phyloP scores from a whole-genome alignment of 1,140 invertebrate genomes.

The Brachionus paranguensis region DNA sequence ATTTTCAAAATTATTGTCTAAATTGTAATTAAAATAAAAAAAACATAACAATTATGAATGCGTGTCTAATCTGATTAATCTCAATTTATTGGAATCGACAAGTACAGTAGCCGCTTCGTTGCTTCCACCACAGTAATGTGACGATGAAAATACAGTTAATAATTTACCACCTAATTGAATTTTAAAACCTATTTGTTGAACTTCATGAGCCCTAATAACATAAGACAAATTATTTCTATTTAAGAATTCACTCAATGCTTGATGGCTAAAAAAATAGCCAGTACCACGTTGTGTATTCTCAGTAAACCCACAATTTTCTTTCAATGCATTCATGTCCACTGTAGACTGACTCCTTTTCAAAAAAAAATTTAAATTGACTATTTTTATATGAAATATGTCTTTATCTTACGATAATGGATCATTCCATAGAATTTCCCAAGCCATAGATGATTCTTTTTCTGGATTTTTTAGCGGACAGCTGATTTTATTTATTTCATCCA shows the following conservation, averaged over 20 bases:
- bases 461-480: slow-evolving; percentile 40
- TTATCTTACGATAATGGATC: slow-evolving; percentile 63
- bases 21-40: neutral
- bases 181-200: slow-evolving; percentile 66
- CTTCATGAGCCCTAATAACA: slow-evolving; percentile 68
- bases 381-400: neutral
- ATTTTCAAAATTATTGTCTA: neutral
- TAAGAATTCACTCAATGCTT: slow-evolving; percentile 65
- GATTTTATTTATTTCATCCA: slow-evolving; percentile 43
- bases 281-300: slow-evolving; percentile 66
- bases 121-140: slow-evolving; percentile 63
- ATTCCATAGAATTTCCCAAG: slow-evolving; percentile 73
- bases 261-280: slow-evolving; percentile 65
- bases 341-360: neutral
- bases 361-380: neutral
- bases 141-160: slow-evolving; percentile 66
- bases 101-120: slow-evolving; percentile 66
- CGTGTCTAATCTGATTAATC: slow-evolving; percentile 61
- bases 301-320: slow-evolving; percentile 64
- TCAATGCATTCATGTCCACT: slow-evolving; percentile 56
- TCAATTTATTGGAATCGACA: slow-evolving; percentile 59
- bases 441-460: slow-evolving; percentile 56
- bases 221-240: slow-evolving; percentile 63
- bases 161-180: slow-evolving; percentile 64
- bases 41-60: slow-evolving; percentile 18